Percentiles rank a stretch among this genome's conserved stretches.
phyloP scores from a whole-genome alignment of 2,113 vertebrate genomes.

The Tetraodon nigroviridis region DNA sequence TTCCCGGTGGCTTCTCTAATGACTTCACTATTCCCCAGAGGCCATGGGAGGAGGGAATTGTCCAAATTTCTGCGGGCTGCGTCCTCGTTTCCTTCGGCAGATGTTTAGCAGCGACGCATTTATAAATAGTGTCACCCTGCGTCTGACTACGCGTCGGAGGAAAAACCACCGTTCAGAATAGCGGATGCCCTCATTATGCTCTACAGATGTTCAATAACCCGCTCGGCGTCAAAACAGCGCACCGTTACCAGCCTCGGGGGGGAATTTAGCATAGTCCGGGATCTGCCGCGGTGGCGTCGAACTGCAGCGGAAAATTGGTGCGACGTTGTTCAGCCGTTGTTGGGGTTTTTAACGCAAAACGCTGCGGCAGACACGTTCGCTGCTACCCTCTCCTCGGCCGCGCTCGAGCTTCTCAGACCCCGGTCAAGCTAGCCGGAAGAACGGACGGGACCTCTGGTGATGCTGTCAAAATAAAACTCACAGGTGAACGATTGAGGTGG shows the following conservation, averaged over 20 bases:
- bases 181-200: slow-evolving; percentile 74
- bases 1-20: slow-evolving; percentile 58
- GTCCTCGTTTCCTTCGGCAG: slow-evolving; percentile 31
- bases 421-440: background rate
- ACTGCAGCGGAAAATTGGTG: slow-evolving; percentile 24
- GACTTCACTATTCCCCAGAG: slow-evolving; percentile 62
- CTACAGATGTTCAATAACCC: slow-evolving; percentile 67
- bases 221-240: slow-evolving; percentile 47
- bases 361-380: slow-evolving; percentile 57
- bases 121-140: slow-evolving; percentile 58
- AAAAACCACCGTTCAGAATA: slow-evolving; percentile 53
- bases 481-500: too few relatives aligned
- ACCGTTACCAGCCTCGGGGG: slow-evolving; percentile 29
- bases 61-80: slow-evolving; percentile 34
- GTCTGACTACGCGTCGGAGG: slow-evolving; percentile 53
- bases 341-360: slow-evolving; percentile 50
- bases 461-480: slow-evolving; percentile 29
- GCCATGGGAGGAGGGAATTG: slow-evolving; percentile 49
- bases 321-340: slow-evolving; percentile 36
- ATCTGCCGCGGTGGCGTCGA: slow-evolving; percentile 33
- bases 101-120: slow-evolving; percentile 51
- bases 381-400: slow-evolving; percentile 55
- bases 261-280: slow-evolving; percentile 45
- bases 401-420: slow-evolving; percentile 30
- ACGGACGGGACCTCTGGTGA: background rate